Conservation (phyloP, 2,797 vertebrate species). For the Cyclura pinguis region DNA sequence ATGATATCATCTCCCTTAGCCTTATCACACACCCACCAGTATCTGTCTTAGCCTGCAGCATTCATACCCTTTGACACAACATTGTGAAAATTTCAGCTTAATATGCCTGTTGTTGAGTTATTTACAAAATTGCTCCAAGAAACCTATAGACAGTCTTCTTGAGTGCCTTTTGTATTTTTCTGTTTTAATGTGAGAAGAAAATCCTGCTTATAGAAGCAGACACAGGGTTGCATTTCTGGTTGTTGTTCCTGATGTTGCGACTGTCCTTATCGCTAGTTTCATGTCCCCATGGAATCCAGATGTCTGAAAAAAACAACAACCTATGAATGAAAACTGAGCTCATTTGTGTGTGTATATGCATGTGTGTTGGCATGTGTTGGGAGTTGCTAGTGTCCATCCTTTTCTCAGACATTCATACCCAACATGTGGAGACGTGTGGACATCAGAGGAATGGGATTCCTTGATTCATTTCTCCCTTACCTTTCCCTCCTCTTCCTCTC, state of each 20-base stretch:
- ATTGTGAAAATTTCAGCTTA: conserved; percentile 20
- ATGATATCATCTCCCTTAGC: neutral
- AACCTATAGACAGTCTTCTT: neutral
- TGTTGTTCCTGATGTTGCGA: neutral
- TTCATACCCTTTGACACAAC: neutral
- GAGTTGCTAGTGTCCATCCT: no score
- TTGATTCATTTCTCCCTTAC: no score
- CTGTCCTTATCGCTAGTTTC: neutral
- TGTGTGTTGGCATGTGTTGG: no score
- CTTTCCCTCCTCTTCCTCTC: no score
- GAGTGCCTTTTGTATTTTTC: neutral
- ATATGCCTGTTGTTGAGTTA: conserved; percentile 28
- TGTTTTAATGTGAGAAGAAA: neutral
- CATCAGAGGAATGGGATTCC: no score
- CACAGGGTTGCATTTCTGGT: neutral
- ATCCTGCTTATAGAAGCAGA: neutral
- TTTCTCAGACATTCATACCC: no score
- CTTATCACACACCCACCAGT: conserved; percentile 15
- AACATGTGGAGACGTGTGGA: no score
- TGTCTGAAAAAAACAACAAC: no score
- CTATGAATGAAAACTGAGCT: no score
- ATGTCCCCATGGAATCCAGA: neutral
- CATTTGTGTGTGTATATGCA: no score
- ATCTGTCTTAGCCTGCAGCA: conserved; percentile 27
- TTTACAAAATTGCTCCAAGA: neutral